These are phyloP conservation scores for Dromius quadrimaculatus DNA, from an alignment of 2,888 invertebrate genomes.

Conservation along the genomic window DNA sequence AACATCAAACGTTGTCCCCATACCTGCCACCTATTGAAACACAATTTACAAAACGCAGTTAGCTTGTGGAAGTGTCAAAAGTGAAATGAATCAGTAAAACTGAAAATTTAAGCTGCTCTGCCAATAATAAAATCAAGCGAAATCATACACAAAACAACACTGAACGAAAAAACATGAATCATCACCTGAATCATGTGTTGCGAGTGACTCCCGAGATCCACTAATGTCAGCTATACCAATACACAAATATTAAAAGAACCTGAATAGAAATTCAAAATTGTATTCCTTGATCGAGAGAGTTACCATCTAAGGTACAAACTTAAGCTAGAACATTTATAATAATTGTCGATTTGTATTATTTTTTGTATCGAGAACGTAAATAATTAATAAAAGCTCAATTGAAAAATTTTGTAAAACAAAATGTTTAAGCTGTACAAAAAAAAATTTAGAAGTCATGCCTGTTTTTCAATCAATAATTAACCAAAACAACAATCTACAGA, in stretches of 20 bases:
- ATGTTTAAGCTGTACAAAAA: too few relatives aligned
- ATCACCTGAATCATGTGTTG: constrained; percentile 87
- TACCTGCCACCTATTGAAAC: constrained; percentile 9
- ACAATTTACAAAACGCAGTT: constrained; percentile 5
- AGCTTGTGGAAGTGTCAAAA: constrained; percentile 18
- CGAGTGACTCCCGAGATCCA: constrained; percentile 84
- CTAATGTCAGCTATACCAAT: constrained; percentile 76
- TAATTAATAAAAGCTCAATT: too few relatives aligned
- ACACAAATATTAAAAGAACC: constrained; percentile 52
- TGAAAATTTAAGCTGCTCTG: constrained; percentile 15
- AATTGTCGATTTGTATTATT: too few relatives aligned
- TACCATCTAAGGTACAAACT: too few relatives aligned
- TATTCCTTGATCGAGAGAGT: constrained; percentile 19
- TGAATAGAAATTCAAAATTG: constrained; percentile 46
- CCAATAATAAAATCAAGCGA: constrained; percentile 49
- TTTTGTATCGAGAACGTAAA: too few relatives aligned
- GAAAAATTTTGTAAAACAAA: too few relatives aligned
- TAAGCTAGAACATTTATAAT: too few relatives aligned
- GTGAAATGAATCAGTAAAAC: constrained; percentile 13
- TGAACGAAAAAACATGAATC: constrained; percentile 58
- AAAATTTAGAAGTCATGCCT: too few relatives aligned
- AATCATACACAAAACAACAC: constrained; percentile 47
- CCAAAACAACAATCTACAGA: too few relatives aligned
- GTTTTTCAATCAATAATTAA: too few relatives aligned
- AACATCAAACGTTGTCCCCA: constrained; percentile 41